Evolutionary conservation across 1,140 invertebrate species (phyloP), one percentile per base, ranked within the genome.

Genomic region (Eumaeus atala): DNA sequence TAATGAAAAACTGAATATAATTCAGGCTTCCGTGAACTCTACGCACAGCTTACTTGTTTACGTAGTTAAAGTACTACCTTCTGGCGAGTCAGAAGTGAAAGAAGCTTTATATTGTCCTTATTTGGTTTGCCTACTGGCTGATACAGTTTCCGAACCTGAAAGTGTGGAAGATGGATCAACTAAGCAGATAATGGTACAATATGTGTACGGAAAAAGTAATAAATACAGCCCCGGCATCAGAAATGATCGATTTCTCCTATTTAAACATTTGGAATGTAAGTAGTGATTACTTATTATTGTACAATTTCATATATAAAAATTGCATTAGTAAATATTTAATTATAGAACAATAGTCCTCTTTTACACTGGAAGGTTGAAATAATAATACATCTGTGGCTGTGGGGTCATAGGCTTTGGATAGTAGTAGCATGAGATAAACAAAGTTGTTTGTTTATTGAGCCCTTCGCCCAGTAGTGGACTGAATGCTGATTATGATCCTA

Each of bases 251-350:
- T 91, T 95, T 64, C 70, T 95, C 16, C 77, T 95, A 9, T 87
- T 95, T n/a, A 92, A 93, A 40, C 94, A 95, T 87, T 90, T 93
- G 69, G 92, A 95, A 86, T 92, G 93, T 94, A 89, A 90, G 92
- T 89, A 58, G 51, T 51, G 21, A 2, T 1, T 37, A 37, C 49
- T 5, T 10, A 51, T 50, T n/a, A 14, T 35, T 28, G 16, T 47
- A 49, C 12, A n/a, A n/a, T n/a, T n/a, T n/a, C n/a, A n/a, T 34
- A 54, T 9, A 51, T 17, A 42, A 42, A 3, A 16, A 28, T 28
- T 28, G 6, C 21, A 28, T 28, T 28, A 28, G 6, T 28, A 28
- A 28, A 28, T 28, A 28, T 28, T 28, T 28, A 28, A 28, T 28
- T 2, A 2, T 28, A 28, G 2, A 3, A 28, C 21, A 28, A 28